phyloP scores from a whole-genome alignment of 2,797 vertebrate species.

The Hypotaenidia okinawae region DNA sequence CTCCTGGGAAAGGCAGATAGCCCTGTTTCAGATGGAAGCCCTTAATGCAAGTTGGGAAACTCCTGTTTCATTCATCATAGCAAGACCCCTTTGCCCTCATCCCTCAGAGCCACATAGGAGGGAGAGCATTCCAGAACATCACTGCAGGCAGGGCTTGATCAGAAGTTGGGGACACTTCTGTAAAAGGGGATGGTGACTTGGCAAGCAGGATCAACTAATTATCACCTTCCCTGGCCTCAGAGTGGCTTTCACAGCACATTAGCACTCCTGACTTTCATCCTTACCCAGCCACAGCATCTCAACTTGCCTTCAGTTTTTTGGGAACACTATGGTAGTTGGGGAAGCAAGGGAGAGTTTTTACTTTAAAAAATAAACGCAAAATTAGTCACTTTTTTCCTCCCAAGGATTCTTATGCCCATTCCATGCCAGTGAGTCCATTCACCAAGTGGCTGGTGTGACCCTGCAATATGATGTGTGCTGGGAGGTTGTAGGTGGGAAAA shows the following conservation, averaged over 20 bases:
- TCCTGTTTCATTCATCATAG: background rate
- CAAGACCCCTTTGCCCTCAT: background rate
- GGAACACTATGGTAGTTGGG: background rate
- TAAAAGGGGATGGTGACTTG: background rate
- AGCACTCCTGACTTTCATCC: background rate
- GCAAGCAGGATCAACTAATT: background rate
- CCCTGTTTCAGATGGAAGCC: background rate
- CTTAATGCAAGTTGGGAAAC: background rate
- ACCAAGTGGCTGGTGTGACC: background rate
- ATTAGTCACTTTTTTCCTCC: too few relatives aligned
- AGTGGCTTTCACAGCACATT: background rate
- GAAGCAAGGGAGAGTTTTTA: background rate
- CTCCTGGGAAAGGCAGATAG: background rate
- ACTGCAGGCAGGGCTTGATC: background rate
- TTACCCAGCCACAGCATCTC: background rate
- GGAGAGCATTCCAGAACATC: accelerated
- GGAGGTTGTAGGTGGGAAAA: background rate
- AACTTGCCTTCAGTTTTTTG: accelerated
- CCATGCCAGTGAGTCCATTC: background rate
- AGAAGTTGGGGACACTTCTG: background rate
- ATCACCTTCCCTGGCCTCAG: background rate
- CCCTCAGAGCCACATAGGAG: background rate
- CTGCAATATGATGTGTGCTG: background rate
- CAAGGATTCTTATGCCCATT: background rate
- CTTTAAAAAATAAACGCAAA: too few relatives aligned